These are phyloP conservation scores for Sylvietta virens DNA, from an alignment of 2,113 vertebrate genomes.

Conservation along the genomic window DNA sequence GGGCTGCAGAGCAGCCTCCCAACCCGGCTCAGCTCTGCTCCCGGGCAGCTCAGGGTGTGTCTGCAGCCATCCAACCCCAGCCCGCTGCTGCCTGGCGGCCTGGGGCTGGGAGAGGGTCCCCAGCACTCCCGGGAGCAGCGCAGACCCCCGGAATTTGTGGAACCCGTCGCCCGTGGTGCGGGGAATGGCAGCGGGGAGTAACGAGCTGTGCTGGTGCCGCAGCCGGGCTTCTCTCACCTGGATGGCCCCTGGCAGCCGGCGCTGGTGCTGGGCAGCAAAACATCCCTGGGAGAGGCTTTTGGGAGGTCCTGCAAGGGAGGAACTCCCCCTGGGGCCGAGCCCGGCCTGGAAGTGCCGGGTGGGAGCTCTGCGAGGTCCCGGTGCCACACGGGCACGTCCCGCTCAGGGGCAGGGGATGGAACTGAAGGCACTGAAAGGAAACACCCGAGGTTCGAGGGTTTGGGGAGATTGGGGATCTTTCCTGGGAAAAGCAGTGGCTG, in stretches of 20 bases:
- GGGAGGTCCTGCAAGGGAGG: background rate
- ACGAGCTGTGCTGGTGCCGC: background rate
- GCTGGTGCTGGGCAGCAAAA: background rate
- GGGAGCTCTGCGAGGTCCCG: background rate
- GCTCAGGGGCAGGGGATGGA: background rate
- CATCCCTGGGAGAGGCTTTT: background rate
- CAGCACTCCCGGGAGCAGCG: background rate
- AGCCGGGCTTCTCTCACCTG: background rate
- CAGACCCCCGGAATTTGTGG: slow-evolving; percentile 7
- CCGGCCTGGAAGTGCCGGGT: background rate
- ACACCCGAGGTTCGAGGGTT: background rate
- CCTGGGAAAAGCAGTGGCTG: background rate
- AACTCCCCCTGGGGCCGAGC: background rate
- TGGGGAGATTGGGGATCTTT: background rate
- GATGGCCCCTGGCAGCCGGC: background rate
- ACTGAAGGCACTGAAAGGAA: background rate
- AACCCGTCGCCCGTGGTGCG: background rate
- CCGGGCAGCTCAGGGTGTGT: background rate
- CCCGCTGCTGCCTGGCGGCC: background rate
- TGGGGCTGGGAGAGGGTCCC: background rate
- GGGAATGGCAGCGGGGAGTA: background rate
- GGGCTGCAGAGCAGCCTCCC: background rate
- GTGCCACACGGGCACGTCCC: background rate
- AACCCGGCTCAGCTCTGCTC: background rate
- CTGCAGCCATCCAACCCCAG: background rate